Evolutionary conservation across 2,888 invertebrate species (phyloP).

Genomic region (Drosophila limbata): DNA sequence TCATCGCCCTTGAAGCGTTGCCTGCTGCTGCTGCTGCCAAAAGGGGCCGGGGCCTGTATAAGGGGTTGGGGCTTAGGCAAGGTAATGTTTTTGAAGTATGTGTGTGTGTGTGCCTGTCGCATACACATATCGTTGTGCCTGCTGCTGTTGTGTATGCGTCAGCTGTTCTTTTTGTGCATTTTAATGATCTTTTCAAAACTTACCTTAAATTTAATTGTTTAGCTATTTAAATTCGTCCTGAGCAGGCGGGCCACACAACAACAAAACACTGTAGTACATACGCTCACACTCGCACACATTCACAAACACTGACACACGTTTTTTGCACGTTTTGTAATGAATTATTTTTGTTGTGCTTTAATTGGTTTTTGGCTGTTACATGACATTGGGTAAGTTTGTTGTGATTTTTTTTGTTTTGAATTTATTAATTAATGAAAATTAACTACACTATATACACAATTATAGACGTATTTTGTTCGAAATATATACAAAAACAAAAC

Average conservation of each 20-base stretch:
- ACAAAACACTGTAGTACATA: slow-evolving; percentile 25
- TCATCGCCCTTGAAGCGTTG: slow-evolving; percentile 72
- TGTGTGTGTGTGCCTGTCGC: slow-evolving; percentile 18
- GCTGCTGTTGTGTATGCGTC: slow-evolving; percentile 55
- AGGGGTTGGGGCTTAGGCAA: slow-evolving; percentile 57
- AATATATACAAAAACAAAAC: slow-evolving; percentile 76
- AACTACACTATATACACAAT: slow-evolving; percentile 68
- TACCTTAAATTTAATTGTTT: slow-evolving; percentile 66
- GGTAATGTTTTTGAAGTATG: slow-evolving; percentile 47
- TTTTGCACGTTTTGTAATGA: slow-evolving; percentile 60
- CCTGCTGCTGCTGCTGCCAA: slow-evolving; percentile 58
- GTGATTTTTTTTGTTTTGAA: slow-evolving; percentile 25
- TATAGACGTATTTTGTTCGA: slow-evolving; percentile 60
- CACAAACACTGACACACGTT: slow-evolving; percentile 59
- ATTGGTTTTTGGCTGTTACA: slow-evolving; percentile 61
- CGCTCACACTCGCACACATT: slow-evolving; percentile 34
- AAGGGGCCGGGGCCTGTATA: slow-evolving; percentile 56
- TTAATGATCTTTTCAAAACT: slow-evolving; percentile 40
- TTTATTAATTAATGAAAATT: slow-evolving; percentile 50
- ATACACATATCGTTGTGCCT: slow-evolving; percentile 15
- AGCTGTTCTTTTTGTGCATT: slow-evolving; percentile 60
- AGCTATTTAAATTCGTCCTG: slow-evolving; percentile 68
- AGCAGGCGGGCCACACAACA: slow-evolving; percentile 45
- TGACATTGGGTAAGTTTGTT: slow-evolving; percentile 54
- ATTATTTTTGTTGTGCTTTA: slow-evolving; percentile 52